phyloP scores from a whole-genome alignment of 2,797 vertebrate genomes.

The Aeoliscus strigatus region DNA sequence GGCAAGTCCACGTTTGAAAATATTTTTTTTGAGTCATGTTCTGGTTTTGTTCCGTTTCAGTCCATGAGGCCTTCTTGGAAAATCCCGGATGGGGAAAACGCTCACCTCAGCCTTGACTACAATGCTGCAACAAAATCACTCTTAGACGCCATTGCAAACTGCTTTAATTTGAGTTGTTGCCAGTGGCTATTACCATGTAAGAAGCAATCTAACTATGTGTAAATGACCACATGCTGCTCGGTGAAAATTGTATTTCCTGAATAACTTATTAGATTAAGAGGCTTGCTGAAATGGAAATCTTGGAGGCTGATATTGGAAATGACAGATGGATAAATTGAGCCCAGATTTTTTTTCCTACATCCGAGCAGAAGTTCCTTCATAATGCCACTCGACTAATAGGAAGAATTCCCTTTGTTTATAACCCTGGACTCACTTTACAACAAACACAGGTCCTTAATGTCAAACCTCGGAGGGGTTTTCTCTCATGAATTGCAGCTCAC shows the following conservation, averaged over 20 bases:
- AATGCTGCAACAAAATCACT: slow-evolving; percentile 42
- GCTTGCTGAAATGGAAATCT: slow-evolving; percentile 20
- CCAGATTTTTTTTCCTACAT: slow-evolving; percentile 35
- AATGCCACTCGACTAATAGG: slow-evolving; percentile 39
- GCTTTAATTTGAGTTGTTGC: slow-evolving; percentile 52
- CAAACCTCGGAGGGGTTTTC: slow-evolving; percentile 36
- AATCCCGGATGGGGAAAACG: no score
- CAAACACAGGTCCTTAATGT: slow-evolving; percentile 47
- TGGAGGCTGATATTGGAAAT: slow-evolving; percentile 36
- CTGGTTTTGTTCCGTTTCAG: no score
- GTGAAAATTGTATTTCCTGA: slow-evolving; percentile 63
- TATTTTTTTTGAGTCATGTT: no score
- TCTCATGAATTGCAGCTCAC: slow-evolving; percentile 53
- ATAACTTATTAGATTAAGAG: slow-evolving; percentile 64
- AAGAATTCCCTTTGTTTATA: slow-evolving; percentile 54
- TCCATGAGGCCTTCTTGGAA: no score
- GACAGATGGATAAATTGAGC: slow-evolving; percentile 55
- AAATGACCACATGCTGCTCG: slow-evolving; percentile 64
- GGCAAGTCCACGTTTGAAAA: no score
- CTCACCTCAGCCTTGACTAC: slow-evolving; percentile 36
- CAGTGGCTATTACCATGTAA: slow-evolving; percentile 59
- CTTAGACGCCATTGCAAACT: slow-evolving; percentile 44
- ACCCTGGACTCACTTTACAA: slow-evolving; percentile 38
- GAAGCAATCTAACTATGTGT: slow-evolving; percentile 66
- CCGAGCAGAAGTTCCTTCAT: slow-evolving; percentile 41